Evolutionary conservation across 2,797 vertebrate genomes (phyloP).

Genomic region (Calcarius lapponicus): DNA sequence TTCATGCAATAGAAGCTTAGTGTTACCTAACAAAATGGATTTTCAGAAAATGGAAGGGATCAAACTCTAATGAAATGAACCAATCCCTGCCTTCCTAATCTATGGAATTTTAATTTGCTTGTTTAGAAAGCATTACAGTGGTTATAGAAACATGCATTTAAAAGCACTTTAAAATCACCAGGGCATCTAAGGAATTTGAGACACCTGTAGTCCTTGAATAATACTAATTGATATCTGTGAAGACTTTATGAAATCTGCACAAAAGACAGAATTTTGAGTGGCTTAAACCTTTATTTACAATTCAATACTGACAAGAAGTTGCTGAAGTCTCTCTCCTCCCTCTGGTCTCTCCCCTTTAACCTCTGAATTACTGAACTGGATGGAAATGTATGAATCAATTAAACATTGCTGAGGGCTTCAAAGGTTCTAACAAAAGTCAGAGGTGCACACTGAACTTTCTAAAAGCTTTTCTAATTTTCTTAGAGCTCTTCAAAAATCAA

Average conservation of each 20-base stretch:
- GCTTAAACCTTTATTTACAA: slow-evolving; percentile 40
- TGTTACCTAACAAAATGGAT: not conserved
- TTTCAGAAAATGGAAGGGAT: not conserved
- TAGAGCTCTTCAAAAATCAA: not conserved
- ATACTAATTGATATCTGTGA: slow-evolving; percentile 29
- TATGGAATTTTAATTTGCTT: slow-evolving; percentile 31
- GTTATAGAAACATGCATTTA: not conserved
- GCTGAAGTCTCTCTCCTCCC: not conserved
- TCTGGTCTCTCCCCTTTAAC: not conserved
- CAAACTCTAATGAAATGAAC: not conserved
- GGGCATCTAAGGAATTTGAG: slow-evolving; percentile 9
- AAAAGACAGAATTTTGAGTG: slow-evolving; percentile 53
- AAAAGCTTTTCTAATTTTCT: not conserved
- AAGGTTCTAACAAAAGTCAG: not conserved
- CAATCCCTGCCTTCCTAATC: not conserved
- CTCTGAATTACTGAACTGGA: not conserved
- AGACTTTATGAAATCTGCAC: slow-evolving; percentile 41
- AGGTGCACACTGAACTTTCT: not conserved
- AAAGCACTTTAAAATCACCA: slow-evolving; percentile 18
- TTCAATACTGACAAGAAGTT: not conserved
- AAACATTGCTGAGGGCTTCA: not conserved
- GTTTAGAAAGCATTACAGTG: not conserved
- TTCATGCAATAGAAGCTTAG: not conserved
- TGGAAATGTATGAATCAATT: not conserved
- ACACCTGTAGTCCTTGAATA: slow-evolving; percentile 34